Base-by-base conservation (phyloP, 1,140 invertebrate genomes). In the Apocrypta bakeri region DNA sequence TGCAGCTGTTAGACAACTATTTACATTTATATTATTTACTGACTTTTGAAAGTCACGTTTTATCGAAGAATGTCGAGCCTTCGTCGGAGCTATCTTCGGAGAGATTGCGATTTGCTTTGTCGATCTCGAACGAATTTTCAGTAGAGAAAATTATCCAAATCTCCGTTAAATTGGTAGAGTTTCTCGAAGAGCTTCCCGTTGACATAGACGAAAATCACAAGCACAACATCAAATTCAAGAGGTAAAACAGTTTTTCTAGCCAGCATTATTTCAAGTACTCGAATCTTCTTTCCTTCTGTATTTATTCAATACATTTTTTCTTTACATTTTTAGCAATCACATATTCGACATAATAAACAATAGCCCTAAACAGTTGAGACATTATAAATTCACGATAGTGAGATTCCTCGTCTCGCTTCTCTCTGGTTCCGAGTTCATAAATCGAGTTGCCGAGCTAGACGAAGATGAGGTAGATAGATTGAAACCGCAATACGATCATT, bases 301-400 rank as follows among this genome's bases (percentile, higher is more conserved):
- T 56, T 74, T 33, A 66, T 42, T 48, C 29, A 29, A 48, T 68
- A n/a, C n/a, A n/a, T n/a, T n/a, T n/a, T n/a, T n/a, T n/a, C n/a
- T 24, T 31, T 40, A 64, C 8, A 42, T 80, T 83, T 83, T 74
- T 9, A 89, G 90, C 31, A 93, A 93, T 73, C 91, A 94, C 29
- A 93, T 97, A 61, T 96, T 97, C 83, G 94, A 95, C 88, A 92
- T 96, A 0, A 91, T 91, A 11, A 92, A 92, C 1, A 94, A 95
- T 85, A 94, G 94, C 2, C 92, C 94, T 2, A 96, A 97, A 88
- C 95, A 97, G 82, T 90, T 97, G 82, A 92, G 96, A 17, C 95
- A 97, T 87, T 98, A 96, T 86, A 97, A 96, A 91, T 97, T 97
- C 86, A 93, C 95, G 0, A 92, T 95, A 24, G 89, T 97, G 1